phyloP scores from a whole-genome alignment of 2,888 invertebrate species.

The Thelaira solivaga region DNA sequence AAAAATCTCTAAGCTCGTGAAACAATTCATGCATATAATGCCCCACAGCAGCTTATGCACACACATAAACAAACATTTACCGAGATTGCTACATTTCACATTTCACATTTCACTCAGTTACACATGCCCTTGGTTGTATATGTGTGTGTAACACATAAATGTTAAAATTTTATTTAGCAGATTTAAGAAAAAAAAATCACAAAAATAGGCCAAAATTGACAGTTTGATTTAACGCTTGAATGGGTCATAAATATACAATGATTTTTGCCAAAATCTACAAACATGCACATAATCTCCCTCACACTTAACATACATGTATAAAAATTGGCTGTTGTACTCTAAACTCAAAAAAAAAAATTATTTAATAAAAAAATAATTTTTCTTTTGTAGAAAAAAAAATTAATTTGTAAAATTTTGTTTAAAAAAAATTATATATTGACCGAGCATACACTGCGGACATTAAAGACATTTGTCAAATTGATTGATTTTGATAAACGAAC shows the following conservation, averaged over 20 bases:
- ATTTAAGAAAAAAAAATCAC: neutral
- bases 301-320: neutral
- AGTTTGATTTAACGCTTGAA: slow-evolving; percentile 51
- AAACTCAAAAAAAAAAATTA: neutral
- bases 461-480: neutral
- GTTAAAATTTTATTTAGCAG: slow-evolving; percentile 30
- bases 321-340: neutral
- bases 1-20: too few species aligned
- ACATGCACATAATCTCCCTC: neutral
- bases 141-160: too few species aligned
- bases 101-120: too few species aligned
- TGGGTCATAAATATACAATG: slow-evolving; percentile 46
- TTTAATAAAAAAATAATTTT: slow-evolving; percentile 19
- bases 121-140: neutral
- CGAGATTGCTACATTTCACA: neutral
- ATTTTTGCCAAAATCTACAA: slow-evolving; percentile 30
- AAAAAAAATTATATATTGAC: neutral
- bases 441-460: neutral
- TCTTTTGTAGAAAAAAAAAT: neutral
- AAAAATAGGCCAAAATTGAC: slow-evolving; percentile 45
- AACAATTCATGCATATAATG: too few species aligned
- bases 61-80: neutral
- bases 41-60: neutral
- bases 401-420: slow-evolving; percentile 7
- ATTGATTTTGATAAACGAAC: neutral